A percentile compares a stretch with the other conserved stretches of the same genome.
phyloP scores from a whole-genome alignment of 2,797 vertebrate genomes.

The Gallinago solitaria region DNA sequence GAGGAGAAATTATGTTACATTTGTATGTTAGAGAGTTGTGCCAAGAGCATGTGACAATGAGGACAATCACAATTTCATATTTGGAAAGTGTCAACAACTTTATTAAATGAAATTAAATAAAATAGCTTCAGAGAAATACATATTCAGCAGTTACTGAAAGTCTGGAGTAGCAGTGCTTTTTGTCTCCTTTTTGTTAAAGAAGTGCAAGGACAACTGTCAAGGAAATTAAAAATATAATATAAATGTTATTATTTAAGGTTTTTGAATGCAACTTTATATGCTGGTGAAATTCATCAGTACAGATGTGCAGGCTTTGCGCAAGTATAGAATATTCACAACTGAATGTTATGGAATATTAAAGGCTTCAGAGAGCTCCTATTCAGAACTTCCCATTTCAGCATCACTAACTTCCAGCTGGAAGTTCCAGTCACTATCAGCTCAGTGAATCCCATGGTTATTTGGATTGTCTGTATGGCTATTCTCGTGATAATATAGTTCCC shows the following conservation, averaged over 20 bases:
- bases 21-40: background rate
- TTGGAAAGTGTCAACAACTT: background rate
- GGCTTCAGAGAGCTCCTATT: background rate
- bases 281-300: background rate
- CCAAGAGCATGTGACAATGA: background rate
- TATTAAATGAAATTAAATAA: background rate
- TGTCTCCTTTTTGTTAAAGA: background rate
- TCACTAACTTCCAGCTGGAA: background rate
- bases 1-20: background rate
- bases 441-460: background rate
- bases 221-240: background rate
- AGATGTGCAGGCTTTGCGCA: background rate
- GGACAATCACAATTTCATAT: background rate
- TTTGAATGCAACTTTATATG: background rate
- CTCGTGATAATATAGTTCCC: background rate
- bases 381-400: background rate
- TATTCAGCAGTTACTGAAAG: background rate
- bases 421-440: background rate
- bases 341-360: background rate
- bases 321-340: background rate
- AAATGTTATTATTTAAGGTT: background rate
- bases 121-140: background rate
- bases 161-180: background rate
- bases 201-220: background rate
- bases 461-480: background rate